Evolutionary conservation across 1,140 invertebrate genomes (phyloP).

Genomic region (Schlechtendalia chinensis): DNA sequence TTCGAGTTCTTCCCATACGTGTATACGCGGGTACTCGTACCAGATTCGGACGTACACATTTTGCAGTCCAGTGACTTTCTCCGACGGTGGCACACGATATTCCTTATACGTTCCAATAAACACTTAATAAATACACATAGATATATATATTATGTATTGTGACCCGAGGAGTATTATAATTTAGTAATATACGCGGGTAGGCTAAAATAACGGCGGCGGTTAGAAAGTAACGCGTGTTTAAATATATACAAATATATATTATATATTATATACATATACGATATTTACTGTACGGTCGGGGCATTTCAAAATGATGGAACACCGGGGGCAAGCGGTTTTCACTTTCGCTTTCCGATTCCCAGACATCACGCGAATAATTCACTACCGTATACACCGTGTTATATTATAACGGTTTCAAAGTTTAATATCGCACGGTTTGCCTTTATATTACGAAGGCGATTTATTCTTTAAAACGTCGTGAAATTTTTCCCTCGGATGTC

Average conservation of each 20-base stretch:
- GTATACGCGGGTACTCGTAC: no score
- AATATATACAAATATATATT: no score
- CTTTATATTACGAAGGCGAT: no score
- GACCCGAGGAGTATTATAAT: constrained; percentile 7
- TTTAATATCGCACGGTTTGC: not conserved
- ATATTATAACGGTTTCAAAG: not conserved
- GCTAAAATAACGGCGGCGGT: constrained; percentile 4
- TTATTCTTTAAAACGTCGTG: no score
- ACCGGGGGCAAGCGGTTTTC: constrained; percentile 23
- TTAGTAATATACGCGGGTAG: not conserved
- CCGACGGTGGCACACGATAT: constrained; percentile 1
- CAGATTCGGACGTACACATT: not conserved
- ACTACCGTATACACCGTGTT: not conserved
- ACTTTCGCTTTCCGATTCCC: constrained; percentile 26
- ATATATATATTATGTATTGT: no score
- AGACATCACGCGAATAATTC: constrained; percentile 1
- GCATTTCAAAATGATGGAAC: constrained; percentile 37
- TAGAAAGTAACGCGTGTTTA: constrained; percentile 32
- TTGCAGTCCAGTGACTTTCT: constrained; percentile 12
- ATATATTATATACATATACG: not conserved
- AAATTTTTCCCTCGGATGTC: no score
- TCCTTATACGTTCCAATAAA: not conserved
- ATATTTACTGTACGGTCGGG: not conserved
- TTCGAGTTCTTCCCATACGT: no score
- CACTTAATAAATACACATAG: not conserved